Conservation (phyloP, 2,113 vertebrate species). For the Natator depressus region DNA sequence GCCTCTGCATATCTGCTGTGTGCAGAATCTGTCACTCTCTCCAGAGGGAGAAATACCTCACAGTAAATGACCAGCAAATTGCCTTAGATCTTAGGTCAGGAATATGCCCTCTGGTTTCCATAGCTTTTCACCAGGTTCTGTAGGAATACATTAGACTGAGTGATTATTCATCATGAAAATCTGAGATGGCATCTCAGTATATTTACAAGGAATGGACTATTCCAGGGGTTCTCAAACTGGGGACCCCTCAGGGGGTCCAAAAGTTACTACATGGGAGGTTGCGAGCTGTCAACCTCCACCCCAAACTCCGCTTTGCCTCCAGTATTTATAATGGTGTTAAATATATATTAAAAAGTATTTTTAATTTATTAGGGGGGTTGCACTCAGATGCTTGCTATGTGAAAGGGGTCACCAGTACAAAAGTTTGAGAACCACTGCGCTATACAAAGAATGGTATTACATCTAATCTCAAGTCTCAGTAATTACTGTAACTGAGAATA, state of each 20-base stretch:
- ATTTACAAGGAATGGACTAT: neutral
- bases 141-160: neutral
- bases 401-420: too few relatives aligned
- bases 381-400: too few relatives aligned
- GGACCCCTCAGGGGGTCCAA: too few relatives aligned
- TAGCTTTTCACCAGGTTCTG: neutral
- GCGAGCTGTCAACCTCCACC: too few relatives aligned
- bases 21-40: neutral
- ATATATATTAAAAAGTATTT: too few relatives aligned
- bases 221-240: too few relatives aligned
- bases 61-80: constrained; percentile 13
- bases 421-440: too few relatives aligned
- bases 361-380: too few relatives aligned
- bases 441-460: neutral
- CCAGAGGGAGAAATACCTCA: neutral
- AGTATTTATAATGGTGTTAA: too few relatives aligned
- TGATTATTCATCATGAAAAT: neutral
- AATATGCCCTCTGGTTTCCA: neutral
- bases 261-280: too few relatives aligned
- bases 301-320: too few relatives aligned
- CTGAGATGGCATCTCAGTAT: neutral
- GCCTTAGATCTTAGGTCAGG: neutral
- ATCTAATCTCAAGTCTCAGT: neutral
- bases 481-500: neutral
- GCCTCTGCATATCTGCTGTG: neutral